A percentile compares a stretch with the other conserved stretches of the same genome.
Conservation (phyloP, 2,113 vertebrate species). For the Nymphicus hollandicus region DNA sequence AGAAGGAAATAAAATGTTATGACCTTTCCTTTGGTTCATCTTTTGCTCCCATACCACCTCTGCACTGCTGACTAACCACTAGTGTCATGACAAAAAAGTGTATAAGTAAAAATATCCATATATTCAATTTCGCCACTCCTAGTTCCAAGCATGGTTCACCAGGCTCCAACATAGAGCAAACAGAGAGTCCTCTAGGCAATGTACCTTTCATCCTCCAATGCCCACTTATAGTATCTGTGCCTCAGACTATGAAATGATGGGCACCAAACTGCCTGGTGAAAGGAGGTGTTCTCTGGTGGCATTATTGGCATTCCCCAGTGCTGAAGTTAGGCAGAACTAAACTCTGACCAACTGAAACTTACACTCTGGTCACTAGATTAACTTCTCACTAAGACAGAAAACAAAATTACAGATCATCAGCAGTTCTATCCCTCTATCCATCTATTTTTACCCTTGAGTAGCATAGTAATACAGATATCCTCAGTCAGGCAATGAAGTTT, state of each 20-base stretch:
- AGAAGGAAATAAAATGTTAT: background rate
- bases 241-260: background rate
- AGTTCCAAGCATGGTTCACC: background rate
- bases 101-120: background rate
- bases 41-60: background rate
- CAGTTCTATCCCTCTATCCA: rapidly evolving
- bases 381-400: background rate
- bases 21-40: background rate
- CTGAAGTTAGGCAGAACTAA: background rate
- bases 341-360: background rate
- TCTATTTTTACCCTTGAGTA: background rate
- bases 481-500: background rate
- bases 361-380: background rate
- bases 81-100: background rate
- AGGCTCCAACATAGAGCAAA: background rate
- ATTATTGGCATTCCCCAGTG: background rate
- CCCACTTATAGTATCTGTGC: background rate
- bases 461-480: background rate
- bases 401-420: background rate
- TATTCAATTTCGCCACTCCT: background rate
- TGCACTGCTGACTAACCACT: background rate
- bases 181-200: background rate
- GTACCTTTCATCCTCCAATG: background rate
- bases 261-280: background rate
- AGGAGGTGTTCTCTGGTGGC: background rate